Percentiles rank a stretch among this genome's conserved stretches.
phyloP scores from a whole-genome alignment of 2,888 invertebrate species.

The Bursaphelenchus okinawaensis region DNA sequence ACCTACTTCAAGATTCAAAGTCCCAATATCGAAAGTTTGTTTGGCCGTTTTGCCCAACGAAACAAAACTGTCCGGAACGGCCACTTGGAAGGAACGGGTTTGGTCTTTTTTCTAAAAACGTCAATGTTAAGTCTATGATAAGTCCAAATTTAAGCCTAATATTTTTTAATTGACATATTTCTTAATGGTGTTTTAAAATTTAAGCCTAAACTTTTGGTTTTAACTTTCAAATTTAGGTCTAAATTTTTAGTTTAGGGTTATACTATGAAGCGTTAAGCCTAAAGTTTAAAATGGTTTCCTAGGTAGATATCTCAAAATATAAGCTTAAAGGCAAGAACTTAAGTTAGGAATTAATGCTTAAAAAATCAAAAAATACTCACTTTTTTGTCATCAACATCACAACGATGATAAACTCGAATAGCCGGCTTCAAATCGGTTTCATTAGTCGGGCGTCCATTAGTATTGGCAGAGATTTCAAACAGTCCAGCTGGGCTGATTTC shows the following conservation, averaged over 20 bases:
- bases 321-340: no score
- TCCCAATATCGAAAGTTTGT: constrained; percentile 24
- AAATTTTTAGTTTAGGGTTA: no score
- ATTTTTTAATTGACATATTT: no score
- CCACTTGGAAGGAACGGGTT: constrained; percentile 11
- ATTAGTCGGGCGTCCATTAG: constrained; percentile 21
- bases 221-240: no score
- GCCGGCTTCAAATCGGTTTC: constrained; percentile 22
- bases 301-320: no score
- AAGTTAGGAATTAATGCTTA: no score
- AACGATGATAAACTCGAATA: constrained; percentile 25
- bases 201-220: no score
- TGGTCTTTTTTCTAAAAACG: constrained; percentile 7
- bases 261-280: no score
- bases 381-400: constrained; percentile 20
- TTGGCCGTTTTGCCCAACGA: constrained; percentile 14
- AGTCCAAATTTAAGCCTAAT: no score
- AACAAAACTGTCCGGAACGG: constrained; percentile 8
- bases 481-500: constrained; percentile 15
- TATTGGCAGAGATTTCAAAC: constrained; percentile 25
- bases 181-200: no score
- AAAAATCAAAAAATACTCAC: no score
- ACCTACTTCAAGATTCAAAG: constrained; percentile 20
- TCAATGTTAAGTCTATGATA: background rate
- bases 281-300: no score